Evolutionary conservation across 2,113 vertebrate genomes (phyloP).

Genomic region (Gambusia affinis): DNA sequence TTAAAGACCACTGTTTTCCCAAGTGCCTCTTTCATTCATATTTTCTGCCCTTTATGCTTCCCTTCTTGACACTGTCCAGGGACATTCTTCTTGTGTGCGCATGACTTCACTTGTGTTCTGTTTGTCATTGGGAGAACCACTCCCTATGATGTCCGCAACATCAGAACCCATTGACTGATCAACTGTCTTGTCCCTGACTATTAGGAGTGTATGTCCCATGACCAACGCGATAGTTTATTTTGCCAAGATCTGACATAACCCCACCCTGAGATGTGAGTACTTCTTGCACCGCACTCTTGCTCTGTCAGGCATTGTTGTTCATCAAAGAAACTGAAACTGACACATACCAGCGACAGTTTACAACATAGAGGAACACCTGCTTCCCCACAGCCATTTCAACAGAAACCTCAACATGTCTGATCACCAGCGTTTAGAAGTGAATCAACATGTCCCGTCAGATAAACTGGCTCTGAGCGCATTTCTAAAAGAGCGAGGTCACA

Average conservation of each 20-base stretch:
- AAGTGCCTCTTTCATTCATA: constrained; percentile 29
- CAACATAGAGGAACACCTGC: constrained; percentile 17
- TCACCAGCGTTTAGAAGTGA: constrained; percentile 17
- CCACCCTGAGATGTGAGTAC: constrained; percentile 50
- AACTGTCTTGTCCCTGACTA: constrained; percentile 36
- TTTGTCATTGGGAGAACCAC: constrained; percentile 49
- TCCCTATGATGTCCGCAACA: constrained; percentile 53
- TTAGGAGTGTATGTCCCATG: constrained; percentile 45
- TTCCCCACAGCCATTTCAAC: constrained; percentile 28
- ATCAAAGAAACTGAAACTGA: constrained; percentile 32
- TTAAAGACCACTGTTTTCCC: constrained; percentile 27
- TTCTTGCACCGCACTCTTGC: constrained; percentile 18
- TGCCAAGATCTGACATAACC: constrained; percentile 51
- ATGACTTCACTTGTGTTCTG: constrained; percentile 42
- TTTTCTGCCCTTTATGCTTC: constrained; percentile 35
- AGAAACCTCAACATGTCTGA: constrained; percentile 10
- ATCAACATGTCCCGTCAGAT: constrained; percentile 15
- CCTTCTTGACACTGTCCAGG: constrained; percentile 62
- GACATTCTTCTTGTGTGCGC: constrained; percentile 38
- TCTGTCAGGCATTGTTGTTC: constrained; percentile 21
- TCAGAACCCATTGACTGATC: constrained; percentile 45
- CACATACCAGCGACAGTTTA: constrained; percentile 33
- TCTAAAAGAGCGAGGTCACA: constrained; percentile 14
- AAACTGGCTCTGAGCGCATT: constrained; percentile 14
- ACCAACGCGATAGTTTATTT: constrained; percentile 32